Evolutionary conservation across 2,888 invertebrate genomes (phyloP).

Genomic region (Strigamia crassipes): DNA sequence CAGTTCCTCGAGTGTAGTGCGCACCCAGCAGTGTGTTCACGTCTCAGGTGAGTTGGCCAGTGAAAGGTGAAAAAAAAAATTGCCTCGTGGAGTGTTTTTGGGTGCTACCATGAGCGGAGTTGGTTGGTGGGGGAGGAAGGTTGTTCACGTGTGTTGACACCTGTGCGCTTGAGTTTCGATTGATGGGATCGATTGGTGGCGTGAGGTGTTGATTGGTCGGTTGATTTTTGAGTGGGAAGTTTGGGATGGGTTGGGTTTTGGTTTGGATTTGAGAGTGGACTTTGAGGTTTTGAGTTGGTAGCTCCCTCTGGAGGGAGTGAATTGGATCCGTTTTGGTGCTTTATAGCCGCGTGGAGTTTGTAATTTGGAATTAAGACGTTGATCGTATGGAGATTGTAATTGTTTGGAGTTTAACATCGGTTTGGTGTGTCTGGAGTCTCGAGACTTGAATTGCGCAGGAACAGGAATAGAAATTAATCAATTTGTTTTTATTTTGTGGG

Average conservation of each 20-base stretch:
- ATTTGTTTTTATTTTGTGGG: too few relatives aligned
- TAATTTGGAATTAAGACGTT: conserved; percentile 4
- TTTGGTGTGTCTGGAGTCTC: too few relatives aligned
- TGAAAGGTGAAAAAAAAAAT: neutral
- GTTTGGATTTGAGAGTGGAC: neutral
- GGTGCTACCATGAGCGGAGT: neutral
- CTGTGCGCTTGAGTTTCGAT: neutral
- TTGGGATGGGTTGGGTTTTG: neutral
- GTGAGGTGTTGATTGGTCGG: neutral
- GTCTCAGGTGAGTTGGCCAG: conserved; percentile 23
- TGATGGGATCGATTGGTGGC: neutral
- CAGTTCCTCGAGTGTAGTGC: neutral
- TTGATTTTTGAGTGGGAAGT: neutral
- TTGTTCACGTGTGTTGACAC: neutral
- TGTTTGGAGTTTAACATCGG: too few relatives aligned
- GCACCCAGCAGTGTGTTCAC: neutral
- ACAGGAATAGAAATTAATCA: too few relatives aligned
- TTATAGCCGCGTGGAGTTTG: neutral
- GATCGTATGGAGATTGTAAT: neutral
- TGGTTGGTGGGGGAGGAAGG: neutral
- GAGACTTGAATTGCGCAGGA: too few relatives aligned
- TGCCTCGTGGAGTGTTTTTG: neutral
- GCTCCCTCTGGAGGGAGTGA: neutral
- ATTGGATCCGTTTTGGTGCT: neutral
- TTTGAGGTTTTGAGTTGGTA: neutral